Base-by-base conservation (phyloP, 2,113 vertebrate genomes). In the Boulengeromyrus knoepffleri region DNA sequence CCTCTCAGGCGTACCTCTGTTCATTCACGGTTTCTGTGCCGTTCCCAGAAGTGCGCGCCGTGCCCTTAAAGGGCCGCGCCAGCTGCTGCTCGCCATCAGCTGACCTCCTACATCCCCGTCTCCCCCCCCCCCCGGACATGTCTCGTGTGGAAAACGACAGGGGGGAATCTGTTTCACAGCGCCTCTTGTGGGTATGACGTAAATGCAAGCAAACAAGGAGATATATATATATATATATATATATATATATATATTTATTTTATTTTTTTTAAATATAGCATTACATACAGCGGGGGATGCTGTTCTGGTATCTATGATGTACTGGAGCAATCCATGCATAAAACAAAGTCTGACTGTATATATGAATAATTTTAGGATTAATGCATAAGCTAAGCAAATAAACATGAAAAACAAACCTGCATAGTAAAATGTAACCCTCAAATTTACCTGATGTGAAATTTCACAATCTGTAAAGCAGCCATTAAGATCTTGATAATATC, bases 31-130 rank as follows among this genome's bases (percentile, higher is more conserved):
- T 24, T 66, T 13, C 46, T 52, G 24, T 66, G 46, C 87, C 3
- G 24, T 90, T 92, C 91, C 66, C 88, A 91, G 91, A 92, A 92
- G 87, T 89, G 83, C 90, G 70, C 87, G 21, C 89, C n/a, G 53
- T 80, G 88, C 88, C 90, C 91, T 91, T 84, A 83, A 91, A 88
- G 86, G 86, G 39, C 19, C 10, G 15, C 42, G 45, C 50, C 49
- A 15, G 80, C 45, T 92, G 85, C 90, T 42, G 74, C 27, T 10
- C 10, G 89, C 15, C 62, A 46, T 49, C 46, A 70, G 24, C 24
- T 86, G 62, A 70, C 89, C 86, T 36, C 3, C 36, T 46, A 47
- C 36, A 15, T 7, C 53, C 56, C 56, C 7, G 0, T 0, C 5
- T 7, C 53, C 1, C 58, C 56, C 58, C 5, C 58, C 24, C n/a